phyloP scores from a whole-genome alignment of 2,888 invertebrate genomes.

The Lasius platythorax region DNA sequence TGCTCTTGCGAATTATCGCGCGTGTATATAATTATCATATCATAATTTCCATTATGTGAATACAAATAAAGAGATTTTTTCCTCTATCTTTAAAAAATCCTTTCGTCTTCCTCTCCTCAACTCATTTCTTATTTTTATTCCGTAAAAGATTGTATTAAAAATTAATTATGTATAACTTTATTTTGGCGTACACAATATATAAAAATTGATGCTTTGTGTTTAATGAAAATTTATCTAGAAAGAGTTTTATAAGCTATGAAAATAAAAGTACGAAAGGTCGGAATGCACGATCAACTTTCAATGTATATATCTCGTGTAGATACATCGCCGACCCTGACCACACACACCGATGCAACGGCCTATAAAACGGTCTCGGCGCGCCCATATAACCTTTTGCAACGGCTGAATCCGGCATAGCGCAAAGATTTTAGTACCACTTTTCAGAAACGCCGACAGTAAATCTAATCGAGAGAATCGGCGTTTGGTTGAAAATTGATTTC shows the following conservation, averaged over 20 bases:
- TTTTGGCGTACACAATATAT: neutral
- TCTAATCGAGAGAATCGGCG: slow-evolving; percentile 31
- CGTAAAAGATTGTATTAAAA: neutral
- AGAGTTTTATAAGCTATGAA: slow-evolving; percentile 6
- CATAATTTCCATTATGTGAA: neutral
- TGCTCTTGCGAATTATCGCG: neutral
- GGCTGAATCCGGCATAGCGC: slow-evolving; percentile 38
- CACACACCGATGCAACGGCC: slow-evolving; percentile 35
- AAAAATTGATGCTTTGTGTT: neutral
- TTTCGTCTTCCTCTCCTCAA: neutral
- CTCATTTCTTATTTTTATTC: neutral
- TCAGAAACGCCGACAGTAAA: slow-evolving; percentile 41
- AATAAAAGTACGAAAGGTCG: slow-evolving; percentile 35
- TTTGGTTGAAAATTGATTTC: slow-evolving; percentile 11
- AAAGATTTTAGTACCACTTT: slow-evolving; percentile 55
- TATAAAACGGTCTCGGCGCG: slow-evolving; percentile 55
- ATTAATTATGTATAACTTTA: slow-evolving; percentile 4
- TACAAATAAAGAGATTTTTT: neutral
- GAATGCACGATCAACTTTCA: slow-evolving; percentile 48
- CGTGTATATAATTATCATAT: neutral
- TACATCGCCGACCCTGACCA: slow-evolving; percentile 56
- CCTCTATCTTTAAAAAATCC: neutral
- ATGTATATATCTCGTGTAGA: slow-evolving; percentile 9
- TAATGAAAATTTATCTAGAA: neutral
- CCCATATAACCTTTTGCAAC: slow-evolving; percentile 56